phyloP scores from a whole-genome alignment of 2,113 vertebrate genomes.

The Xiphophorus couchianus region DNA sequence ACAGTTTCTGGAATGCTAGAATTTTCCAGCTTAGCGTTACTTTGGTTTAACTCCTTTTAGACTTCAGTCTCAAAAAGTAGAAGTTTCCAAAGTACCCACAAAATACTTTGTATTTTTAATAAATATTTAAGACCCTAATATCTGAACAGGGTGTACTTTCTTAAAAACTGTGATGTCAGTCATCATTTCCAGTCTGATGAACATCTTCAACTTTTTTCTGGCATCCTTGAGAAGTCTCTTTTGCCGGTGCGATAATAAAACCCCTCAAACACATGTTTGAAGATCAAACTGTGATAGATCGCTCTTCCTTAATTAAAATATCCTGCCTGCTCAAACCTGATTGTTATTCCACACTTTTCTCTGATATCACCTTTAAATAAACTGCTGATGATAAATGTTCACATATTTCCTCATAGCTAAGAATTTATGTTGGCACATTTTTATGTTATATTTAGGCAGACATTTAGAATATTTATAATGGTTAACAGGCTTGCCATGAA shows the following conservation, averaged over 20 bases:
- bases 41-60: too few species aligned
- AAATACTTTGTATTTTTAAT: too few species aligned
- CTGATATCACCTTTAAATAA: neutral
- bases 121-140: too few species aligned
- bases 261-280: slow-evolving; percentile 7
- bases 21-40: too few species aligned
- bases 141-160: too few species aligned
- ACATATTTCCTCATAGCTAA: neutral
- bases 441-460: neutral
- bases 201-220: neutral
- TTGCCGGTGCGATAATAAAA: neutral
- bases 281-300: slow-evolving; percentile 4
- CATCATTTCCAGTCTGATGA: neutral
- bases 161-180: too few species aligned
- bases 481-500: neutral
- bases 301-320: neutral
- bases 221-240: neutral
- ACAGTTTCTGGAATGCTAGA: too few species aligned
- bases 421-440: neutral
- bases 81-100: too few species aligned
- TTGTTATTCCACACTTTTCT: slow-evolving; percentile 1
- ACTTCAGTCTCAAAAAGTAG: too few species aligned
- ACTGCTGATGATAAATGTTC: neutral
- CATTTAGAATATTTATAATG: neutral
- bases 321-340: neutral